phyloP scores from a whole-genome alignment of 2,113 vertebrate species.

The Mirza zaza region DNA sequence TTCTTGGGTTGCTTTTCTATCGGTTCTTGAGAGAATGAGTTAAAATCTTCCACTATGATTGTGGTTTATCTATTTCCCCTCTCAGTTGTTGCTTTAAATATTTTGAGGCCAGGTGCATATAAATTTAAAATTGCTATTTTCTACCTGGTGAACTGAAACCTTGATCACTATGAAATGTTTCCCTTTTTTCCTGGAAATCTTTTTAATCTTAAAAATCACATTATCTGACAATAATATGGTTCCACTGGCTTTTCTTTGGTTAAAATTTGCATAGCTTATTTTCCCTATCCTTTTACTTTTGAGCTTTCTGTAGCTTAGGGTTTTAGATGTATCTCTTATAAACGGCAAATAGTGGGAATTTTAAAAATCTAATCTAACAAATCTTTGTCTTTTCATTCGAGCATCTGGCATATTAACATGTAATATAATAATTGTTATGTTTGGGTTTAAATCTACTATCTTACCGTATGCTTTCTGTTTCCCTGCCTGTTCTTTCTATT shows the following conservation, averaged over 20 bases:
- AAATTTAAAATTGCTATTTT: constrained; percentile 45
- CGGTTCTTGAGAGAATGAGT: not conserved
- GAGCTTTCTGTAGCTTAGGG: not conserved
- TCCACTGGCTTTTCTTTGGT: not conserved
- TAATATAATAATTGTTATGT: constrained; percentile 12
- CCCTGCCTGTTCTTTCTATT: constrained; percentile 7
- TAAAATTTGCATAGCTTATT: constrained; percentile 33
- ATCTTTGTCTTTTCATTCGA: constrained; percentile 42
- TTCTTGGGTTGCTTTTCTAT: not conserved
- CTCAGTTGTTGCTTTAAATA: not conserved
- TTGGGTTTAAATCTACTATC: constrained; percentile 44
- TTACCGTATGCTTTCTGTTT: constrained; percentile 26
- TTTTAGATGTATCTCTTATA: constrained; percentile 32
- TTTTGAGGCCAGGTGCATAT: constrained; percentile 10
- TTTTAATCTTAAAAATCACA: not conserved
- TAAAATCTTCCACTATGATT: not conserved
- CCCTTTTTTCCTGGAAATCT: not conserved
- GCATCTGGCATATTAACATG: constrained; percentile 51
- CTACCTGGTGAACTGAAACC: not conserved
- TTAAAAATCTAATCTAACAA: constrained; percentile 24
- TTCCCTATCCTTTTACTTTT: not conserved
- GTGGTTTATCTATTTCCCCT: not conserved
- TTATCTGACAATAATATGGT: not conserved
- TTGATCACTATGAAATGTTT: constrained; percentile 16
- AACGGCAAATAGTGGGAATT: not conserved